Evolutionary conservation across 1,140 invertebrate genomes (phyloP).

Genomic region (Chironomus tepperi): DNA sequence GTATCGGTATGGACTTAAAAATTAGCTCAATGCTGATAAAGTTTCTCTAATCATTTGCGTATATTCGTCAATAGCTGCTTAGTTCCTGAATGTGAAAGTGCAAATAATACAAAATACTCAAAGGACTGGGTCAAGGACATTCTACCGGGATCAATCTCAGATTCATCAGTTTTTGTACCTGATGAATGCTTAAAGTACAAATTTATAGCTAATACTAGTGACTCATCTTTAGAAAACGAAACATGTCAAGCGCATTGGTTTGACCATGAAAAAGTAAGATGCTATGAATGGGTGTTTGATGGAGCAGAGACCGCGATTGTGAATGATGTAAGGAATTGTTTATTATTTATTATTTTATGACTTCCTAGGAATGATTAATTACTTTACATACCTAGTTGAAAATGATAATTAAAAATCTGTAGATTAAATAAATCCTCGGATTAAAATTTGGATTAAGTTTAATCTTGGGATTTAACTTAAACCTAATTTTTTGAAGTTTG

Average conservation of each 20-base stretch:
- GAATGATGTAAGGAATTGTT: slow-evolving; percentile 39
- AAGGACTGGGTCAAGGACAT: slow-evolving; percentile 40
- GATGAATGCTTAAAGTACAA: slow-evolving; percentile 31
- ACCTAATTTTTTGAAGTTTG: too few species aligned
- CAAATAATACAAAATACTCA: slow-evolving; percentile 33
- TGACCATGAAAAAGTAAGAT: slow-evolving; percentile 34
- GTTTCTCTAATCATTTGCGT: neutral
- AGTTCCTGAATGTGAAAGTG: slow-evolving; percentile 44
- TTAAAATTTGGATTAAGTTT: too few species aligned
- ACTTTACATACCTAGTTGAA: too few species aligned
- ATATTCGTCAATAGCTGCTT: slow-evolving; percentile 39
- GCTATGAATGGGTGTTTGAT: slow-evolving; percentile 44
- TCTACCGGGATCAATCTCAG: slow-evolving; percentile 37
- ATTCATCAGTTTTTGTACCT: slow-evolving; percentile 33
- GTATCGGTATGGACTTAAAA: slow-evolving; percentile 30
- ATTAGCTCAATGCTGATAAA: slow-evolving; percentile 35
- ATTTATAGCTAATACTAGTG: neutral
- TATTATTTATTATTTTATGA: too few species aligned
- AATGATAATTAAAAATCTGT: too few species aligned
- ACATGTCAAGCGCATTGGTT: slow-evolving; percentile 37
- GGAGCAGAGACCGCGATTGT: slow-evolving; percentile 46
- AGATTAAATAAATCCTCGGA: too few species aligned
- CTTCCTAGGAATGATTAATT: too few species aligned
- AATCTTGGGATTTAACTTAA: too few species aligned
- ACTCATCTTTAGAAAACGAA: neutral